A percentile compares a stretch with the other conserved stretches of the same genome.
phyloP scores from a whole-genome alignment of 92 coral and sea anemone genomes.

The Siderastrea siderea region DNA sequence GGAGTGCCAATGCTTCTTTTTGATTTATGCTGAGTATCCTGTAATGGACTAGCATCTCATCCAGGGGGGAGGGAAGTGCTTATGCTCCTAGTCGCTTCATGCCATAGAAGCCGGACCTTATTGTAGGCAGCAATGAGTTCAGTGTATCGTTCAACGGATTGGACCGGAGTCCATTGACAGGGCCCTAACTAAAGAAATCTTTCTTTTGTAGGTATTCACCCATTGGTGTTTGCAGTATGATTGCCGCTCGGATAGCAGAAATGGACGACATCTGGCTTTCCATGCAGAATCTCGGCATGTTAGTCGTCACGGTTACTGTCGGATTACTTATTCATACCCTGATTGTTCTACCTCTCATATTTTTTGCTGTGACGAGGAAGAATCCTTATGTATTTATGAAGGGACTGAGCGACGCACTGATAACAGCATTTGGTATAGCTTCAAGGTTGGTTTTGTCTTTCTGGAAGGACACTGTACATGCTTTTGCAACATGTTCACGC shows the following conservation, averaged over 20 bases:
- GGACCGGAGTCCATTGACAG: too few relatives aligned
- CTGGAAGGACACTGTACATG: too few relatives aligned
- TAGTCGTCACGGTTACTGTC: slow-evolving; percentile 54
- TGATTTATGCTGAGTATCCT: too few relatives aligned
- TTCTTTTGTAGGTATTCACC: slow-evolving; percentile 77
- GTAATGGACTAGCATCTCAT: too few relatives aligned
- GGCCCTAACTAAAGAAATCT: too few relatives aligned
- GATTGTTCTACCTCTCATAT: slow-evolving; percentile 72
- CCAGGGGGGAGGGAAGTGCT: too few relatives aligned
- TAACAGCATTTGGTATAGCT: slow-evolving; percentile 80
- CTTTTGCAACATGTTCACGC: too few relatives aligned
- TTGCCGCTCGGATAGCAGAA: slow-evolving; percentile 75
- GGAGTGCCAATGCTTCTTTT: too few relatives aligned
- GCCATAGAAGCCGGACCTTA: too few relatives aligned
- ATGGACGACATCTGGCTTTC: slow-evolving; percentile 76
- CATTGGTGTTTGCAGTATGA: slow-evolving; percentile 79
- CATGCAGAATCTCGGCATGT: slow-evolving; percentile 66
- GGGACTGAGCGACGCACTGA: slow-evolving; percentile 72
- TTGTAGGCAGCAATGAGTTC: neutral
- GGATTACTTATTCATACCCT: slow-evolving; percentile 57
- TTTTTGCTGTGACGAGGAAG: slow-evolving; percentile 68
- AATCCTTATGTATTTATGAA: slow-evolving; percentile 70
- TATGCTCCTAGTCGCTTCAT: too few relatives aligned
- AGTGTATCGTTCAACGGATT: slow-evolving; percentile 19
- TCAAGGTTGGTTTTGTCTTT: slow-evolving; percentile 57